phyloP scores from a whole-genome alignment of 1,140 invertebrate species.

The Trichonephila clavata region DNA sequence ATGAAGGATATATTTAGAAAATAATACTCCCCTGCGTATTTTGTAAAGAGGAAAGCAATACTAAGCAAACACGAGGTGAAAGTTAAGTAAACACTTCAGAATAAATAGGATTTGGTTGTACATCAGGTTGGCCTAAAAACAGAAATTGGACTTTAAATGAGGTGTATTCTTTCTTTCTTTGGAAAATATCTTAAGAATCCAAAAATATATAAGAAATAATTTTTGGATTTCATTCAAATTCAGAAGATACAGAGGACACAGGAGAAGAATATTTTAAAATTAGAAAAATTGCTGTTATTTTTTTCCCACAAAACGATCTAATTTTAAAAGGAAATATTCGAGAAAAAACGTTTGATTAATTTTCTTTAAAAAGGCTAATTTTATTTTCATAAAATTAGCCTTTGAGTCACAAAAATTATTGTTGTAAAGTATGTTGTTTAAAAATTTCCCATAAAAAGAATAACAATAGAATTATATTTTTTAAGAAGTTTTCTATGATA shows the following conservation, averaged over 20 bases:
- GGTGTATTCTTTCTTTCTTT: background rate
- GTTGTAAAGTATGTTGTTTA: no score
- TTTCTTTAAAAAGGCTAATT: no score
- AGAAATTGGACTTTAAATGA: background rate
- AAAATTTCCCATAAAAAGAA: no score
- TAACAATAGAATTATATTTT: no score
- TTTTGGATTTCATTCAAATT: background rate
- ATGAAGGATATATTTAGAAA: background rate
- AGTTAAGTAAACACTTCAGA: background rate
- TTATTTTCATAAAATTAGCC: no score
- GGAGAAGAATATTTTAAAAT: background rate
- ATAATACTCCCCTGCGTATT: background rate
- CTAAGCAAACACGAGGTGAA: background rate
- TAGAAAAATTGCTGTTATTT: background rate
- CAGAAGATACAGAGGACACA: background rate
- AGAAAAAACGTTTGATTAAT: no score
- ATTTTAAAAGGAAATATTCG: background rate
- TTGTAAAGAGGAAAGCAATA: background rate
- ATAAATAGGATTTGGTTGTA: background rate
- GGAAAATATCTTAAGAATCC: background rate
- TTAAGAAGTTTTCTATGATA: no score
- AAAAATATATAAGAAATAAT: no score
- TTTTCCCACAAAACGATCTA: background rate
- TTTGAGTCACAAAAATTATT: no score
- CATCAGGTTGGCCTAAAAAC: background rate